Evolutionary conservation across 2,888 invertebrate genomes (phyloP), one percentile per base, ranked within the genome.

Genomic region (Drosophila nr. medialis): DNA sequence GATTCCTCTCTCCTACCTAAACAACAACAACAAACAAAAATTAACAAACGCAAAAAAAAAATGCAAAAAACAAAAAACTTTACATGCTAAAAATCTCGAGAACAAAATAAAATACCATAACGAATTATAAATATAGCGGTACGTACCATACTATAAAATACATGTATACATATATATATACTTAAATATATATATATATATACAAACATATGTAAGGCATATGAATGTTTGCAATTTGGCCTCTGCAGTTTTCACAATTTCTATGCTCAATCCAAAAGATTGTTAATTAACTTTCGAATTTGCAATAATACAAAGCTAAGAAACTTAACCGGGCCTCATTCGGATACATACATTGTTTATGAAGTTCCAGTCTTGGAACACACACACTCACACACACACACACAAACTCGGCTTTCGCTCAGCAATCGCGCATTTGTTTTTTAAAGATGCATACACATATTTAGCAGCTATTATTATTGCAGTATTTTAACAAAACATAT

Each of bases 341-440:
- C 45, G 2, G 42, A 55, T 38, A 40, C 62, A 29, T 58, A 55
- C 59, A 59, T 59, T 61, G 40, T 63, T 62, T 56, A 56, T 62
- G 58, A 50, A 15, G 21, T 61, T 69, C 56, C 61, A 68, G 36
- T 34, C 58, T 21, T 38, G 38, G 38, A 34, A 65, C 24, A 60
- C 29, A 34, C 30, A 36, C 38, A 56, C 21, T 2, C 29, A 30
- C 38, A 15, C 38, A 36, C 21, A 64, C 48, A 51, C 32, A 61
- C 7, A 40, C 11, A 64, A 61, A 59, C 67, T 66, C 45, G 72
- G 88, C 83, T 87, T 89, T 77, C 86, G 80, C 83, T 86, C 89
- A 75, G 84, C 89, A 76, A 71, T 64, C 73, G 88, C 67, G 88
- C 84, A 76, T 83, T 86, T 90, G 90, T 89, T 88, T 86, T 85